Evolutionary conservation across 1,140 invertebrate genomes (phyloP).

Genomic region (Drosophila baimaii): DNA sequence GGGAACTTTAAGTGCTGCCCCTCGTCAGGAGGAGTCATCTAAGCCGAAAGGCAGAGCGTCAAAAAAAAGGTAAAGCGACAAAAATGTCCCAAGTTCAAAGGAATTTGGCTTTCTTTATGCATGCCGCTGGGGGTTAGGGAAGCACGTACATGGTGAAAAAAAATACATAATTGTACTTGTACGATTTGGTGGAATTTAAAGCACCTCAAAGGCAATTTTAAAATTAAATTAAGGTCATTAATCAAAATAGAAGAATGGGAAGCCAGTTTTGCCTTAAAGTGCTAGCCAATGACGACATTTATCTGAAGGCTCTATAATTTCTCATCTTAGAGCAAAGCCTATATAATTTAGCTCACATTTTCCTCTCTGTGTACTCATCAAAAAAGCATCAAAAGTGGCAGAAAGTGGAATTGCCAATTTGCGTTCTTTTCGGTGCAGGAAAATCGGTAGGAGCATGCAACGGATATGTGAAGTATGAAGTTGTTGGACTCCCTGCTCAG

Average conservation of each 20-base stretch:
- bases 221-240: background rate
- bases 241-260: background rate
- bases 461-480: slow-evolving; percentile 34
- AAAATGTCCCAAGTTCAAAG: slow-evolving; percentile 65
- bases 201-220: no score
- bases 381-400: slow-evolving; percentile 73
- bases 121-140: slow-evolving; percentile 53
- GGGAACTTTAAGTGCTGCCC: slow-evolving; percentile 77
- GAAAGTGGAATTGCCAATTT: slow-evolving; percentile 78
- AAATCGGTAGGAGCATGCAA: slow-evolving; percentile 13
- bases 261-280: no score
- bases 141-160: slow-evolving; percentile 6
- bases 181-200: background rate
- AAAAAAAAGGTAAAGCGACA: slow-evolving; percentile 55
- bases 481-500: slow-evolving; percentile 25
- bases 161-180: background rate
- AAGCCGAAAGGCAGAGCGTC: slow-evolving; percentile 53
- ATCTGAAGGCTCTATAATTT: background rate
- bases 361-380: slow-evolving; percentile 56
- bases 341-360: no score
- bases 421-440: slow-evolving; percentile 42
- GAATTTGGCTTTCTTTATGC: slow-evolving; percentile 66
- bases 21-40: slow-evolving; percentile 72
- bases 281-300: no score
- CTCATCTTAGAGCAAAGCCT: background rate